Evolutionary conservation across 2,113 vertebrate species (phyloP).

Genomic region (rabbit (Oryctolagus cuniculus)): DNA sequence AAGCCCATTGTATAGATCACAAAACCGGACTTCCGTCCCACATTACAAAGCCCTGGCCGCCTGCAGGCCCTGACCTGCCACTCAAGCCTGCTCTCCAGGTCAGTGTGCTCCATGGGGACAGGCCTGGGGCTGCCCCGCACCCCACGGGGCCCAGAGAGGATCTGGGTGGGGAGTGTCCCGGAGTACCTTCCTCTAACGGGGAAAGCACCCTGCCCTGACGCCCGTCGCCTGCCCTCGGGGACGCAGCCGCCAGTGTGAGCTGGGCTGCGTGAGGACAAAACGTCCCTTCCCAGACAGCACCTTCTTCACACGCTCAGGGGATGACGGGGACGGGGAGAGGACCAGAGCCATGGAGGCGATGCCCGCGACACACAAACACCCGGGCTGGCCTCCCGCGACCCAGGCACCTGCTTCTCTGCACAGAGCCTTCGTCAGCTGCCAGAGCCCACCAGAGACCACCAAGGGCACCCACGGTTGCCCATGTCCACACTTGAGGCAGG

Average conservation of each 20-base stretch:
- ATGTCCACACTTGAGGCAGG: too few relatives aligned
- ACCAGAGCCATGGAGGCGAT: too few relatives aligned
- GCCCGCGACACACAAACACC: too few relatives aligned
- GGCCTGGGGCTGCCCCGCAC: rapidly evolving
- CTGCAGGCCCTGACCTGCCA: not conserved
- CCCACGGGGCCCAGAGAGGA: not conserved
- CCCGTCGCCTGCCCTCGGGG: too few relatives aligned
- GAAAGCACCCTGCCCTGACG: rapidly evolving
- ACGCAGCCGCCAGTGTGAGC: too few relatives aligned
- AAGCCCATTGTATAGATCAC: not conserved
- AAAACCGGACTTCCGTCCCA: not conserved
- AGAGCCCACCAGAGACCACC: too few relatives aligned
- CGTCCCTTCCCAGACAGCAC: too few relatives aligned
- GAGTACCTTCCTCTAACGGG: not conserved
- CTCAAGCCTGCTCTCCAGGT: not conserved
- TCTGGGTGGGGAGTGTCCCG: rapidly evolving
- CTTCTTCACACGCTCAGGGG: too few relatives aligned
- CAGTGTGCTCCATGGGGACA: not conserved
- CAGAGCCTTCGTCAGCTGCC: too few relatives aligned
- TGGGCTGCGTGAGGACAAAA: too few relatives aligned
- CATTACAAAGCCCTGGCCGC: not conserved
- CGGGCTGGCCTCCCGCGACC: rapidly evolving
- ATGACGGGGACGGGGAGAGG: too few relatives aligned
- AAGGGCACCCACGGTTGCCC: rapidly evolving
- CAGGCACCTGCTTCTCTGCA: not conserved